Percentiles rank a stretch among this genome's conserved stretches.
These are phyloP conservation scores for Triplophysa dalaica DNA, from an alignment of 2,113 vertebrate genomes.

Conservation along the genomic window DNA sequence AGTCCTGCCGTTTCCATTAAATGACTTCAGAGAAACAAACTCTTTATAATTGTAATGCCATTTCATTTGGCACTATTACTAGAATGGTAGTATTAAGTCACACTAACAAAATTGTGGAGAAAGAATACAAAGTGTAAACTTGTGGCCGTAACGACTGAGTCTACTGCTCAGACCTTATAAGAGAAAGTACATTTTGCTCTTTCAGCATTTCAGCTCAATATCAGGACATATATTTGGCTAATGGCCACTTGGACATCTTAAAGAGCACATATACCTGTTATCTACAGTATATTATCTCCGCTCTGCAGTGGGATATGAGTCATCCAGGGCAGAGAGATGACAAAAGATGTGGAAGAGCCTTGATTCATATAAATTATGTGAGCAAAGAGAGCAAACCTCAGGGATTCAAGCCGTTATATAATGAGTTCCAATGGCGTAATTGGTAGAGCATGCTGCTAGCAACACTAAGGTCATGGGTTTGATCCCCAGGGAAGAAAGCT, in stretches of 20 bases:
- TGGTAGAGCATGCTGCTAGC: too few relatives aligned
- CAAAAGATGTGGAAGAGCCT: background rate
- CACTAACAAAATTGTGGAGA: too few relatives aligned
- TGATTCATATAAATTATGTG: background rate
- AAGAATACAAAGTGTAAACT: too few relatives aligned
- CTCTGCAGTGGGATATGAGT: slow-evolving; percentile 19
- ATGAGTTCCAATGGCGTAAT: too few relatives aligned
- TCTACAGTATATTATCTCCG: slow-evolving; percentile 8
- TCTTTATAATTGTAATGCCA: background rate
- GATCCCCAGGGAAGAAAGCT: too few relatives aligned
- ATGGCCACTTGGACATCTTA: slow-evolving; percentile 14
- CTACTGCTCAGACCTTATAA: background rate
- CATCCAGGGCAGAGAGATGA: background rate
- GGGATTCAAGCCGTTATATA: background rate
- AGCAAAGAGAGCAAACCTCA: background rate
- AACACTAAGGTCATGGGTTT: too few relatives aligned
- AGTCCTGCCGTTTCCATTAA: background rate
- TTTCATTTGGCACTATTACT: background rate
- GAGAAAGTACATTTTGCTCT: background rate
- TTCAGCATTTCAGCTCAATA: background rate
- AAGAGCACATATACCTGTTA: background rate
- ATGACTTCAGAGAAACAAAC: background rate
- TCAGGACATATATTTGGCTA: background rate
- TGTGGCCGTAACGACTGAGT: too few relatives aligned
- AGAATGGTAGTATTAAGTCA: too few relatives aligned